These are phyloP conservation scores for Plestiodon gilberti DNA, from an alignment of 2,113 vertebrate species.

Conservation along the genomic window DNA sequence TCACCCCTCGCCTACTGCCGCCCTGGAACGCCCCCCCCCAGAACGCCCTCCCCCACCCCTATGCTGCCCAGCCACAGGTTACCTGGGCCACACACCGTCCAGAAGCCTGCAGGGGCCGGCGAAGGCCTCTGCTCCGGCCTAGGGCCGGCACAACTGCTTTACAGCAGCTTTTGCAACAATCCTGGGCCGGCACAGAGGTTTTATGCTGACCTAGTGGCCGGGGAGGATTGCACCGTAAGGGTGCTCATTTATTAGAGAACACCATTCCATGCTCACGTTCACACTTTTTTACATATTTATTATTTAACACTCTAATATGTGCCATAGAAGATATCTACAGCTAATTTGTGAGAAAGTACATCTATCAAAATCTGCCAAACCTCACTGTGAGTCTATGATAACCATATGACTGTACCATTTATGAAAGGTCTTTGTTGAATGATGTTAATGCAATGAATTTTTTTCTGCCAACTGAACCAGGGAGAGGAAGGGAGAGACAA, in stretches of 20 bases:
- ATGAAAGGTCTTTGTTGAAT: background rate
- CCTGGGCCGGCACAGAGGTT: too few species aligned
- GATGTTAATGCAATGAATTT: conserved; percentile 1
- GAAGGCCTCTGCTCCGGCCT: too few species aligned
- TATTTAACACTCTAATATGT: background rate
- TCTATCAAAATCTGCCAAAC: background rate
- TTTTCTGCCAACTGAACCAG: conserved; percentile 27
- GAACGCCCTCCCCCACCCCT: too few species aligned
- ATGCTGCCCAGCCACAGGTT: too few species aligned
- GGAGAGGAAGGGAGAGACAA: background rate
- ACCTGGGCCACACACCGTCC: too few species aligned
- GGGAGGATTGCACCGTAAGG: too few species aligned
- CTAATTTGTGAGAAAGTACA: conserved; percentile 29
- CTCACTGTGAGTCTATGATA: background rate
- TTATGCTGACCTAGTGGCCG: too few species aligned
- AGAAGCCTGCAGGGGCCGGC: too few species aligned
- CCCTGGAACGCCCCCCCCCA: too few species aligned
- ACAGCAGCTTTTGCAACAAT: too few species aligned
- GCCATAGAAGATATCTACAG: conserved; percentile 6
- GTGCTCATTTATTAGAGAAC: background rate
- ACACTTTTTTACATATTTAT: background rate
- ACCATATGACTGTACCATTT: conserved; percentile 8
- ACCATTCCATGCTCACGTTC: background rate
- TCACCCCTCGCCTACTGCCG: too few species aligned
- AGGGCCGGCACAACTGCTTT: too few species aligned